Evolutionary conservation across 2,888 invertebrate species (phyloP).

Genomic region (Sphaerophoria rueppellii): DNA sequence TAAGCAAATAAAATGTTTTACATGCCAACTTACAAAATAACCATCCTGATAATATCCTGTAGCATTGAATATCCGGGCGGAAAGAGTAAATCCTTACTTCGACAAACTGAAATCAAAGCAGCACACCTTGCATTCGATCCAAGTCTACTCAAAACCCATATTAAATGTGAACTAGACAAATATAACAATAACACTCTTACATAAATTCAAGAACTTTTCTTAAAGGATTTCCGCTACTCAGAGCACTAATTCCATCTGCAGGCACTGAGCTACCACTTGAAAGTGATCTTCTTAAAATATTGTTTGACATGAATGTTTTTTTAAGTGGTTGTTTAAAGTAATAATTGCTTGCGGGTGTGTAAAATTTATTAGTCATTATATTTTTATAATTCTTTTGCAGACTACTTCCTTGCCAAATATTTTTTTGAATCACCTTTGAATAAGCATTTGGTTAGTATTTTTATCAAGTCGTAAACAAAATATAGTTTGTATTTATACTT

Average conservation of each 20-base stretch:
- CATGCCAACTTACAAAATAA: slow-evolving; percentile 84
- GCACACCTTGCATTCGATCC: slow-evolving; percentile 82
- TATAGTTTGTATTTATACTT: background rate
- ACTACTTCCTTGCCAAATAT: too few species aligned
- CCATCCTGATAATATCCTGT: slow-evolving; percentile 86
- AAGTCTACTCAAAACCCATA: slow-evolving; percentile 74
- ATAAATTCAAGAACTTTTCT: background rate
- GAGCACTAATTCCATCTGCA: background rate
- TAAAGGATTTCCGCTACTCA: background rate
- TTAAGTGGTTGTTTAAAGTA: background rate
- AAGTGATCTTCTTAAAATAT: background rate
- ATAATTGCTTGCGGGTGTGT: background rate
- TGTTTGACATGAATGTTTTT: background rate
- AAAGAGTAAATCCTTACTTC: slow-evolving; percentile 84
- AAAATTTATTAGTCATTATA: too few species aligned
- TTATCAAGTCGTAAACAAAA: background rate
- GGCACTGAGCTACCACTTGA: background rate
- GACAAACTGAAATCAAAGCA: slow-evolving; percentile 87
- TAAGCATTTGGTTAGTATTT: too few species aligned
- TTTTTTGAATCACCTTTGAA: too few species aligned
- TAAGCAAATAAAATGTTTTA: background rate
- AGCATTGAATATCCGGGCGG: slow-evolving; percentile 86
- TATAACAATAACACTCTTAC: background rate
- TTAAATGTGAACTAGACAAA: background rate
- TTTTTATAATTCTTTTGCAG: too few species aligned